Percentiles rank a stretch among this genome's conserved stretches.
These are phyloP conservation scores for Trisateles emortualis DNA, from an alignment of 2,888 invertebrate species.

Conservation along the genomic window DNA sequence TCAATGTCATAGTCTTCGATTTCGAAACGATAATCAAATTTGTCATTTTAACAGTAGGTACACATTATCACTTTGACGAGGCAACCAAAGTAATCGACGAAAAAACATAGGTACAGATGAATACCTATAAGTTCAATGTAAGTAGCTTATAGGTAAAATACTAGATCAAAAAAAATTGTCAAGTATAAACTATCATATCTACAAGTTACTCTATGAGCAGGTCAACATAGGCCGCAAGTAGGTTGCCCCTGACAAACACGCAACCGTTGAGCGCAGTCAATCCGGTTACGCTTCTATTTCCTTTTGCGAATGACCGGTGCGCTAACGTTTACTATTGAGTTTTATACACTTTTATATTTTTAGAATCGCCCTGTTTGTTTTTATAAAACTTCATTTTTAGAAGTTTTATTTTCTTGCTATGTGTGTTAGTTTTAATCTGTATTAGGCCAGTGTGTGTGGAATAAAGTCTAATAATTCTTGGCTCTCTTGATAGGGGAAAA, in stretches of 20 bases:
- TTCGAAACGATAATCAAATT: too few species aligned
- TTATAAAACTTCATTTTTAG: constrained; percentile 18
- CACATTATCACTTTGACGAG: too few species aligned
- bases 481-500: too few species aligned
- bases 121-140: not conserved
- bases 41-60: too few species aligned
- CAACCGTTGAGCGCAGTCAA: constrained; percentile 34
- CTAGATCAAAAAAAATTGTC: not conserved
- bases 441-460: too few species aligned
- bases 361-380: constrained; percentile 24
- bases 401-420: not conserved
- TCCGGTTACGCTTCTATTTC: constrained; percentile 46
- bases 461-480: too few species aligned
- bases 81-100: too few species aligned
- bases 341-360: constrained; percentile 41
- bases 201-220: constrained; percentile 10
- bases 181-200: not conserved
- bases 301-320: constrained; percentile 42
- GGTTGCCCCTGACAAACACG: constrained; percentile 34
- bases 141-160: not conserved
- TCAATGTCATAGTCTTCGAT: too few species aligned
- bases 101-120: too few species aligned
- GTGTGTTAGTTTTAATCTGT: too few species aligned
- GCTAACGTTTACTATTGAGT: constrained; percentile 41
- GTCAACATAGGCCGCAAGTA: constrained; percentile 36